Evolutionary conservation across 2,113 vertebrate genomes (phyloP).

Genomic region (Empidonax traillii): DNA sequence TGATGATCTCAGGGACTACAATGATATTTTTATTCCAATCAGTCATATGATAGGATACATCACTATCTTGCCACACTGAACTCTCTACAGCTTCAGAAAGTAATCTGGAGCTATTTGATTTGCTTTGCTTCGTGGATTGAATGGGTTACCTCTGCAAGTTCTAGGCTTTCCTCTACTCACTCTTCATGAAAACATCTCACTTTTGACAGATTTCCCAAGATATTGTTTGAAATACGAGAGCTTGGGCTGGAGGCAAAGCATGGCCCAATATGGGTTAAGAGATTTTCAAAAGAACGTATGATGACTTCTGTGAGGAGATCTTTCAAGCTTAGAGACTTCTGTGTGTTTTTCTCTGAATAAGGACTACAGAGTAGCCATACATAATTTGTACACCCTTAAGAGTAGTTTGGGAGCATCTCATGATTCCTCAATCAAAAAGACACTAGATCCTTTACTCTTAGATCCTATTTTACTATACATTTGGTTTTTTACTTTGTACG

Average conservation of each 20-base stretch:
- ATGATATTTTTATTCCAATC: not conserved
- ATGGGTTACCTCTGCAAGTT: not conserved
- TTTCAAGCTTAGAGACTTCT: not conserved
- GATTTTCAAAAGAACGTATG: not conserved
- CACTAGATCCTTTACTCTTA: not conserved
- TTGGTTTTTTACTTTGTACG: not conserved
- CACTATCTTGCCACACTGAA: not conserved
- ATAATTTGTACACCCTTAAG: not conserved
- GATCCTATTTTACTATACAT: not conserved
- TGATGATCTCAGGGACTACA: not conserved
- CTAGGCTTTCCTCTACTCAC: not conserved
- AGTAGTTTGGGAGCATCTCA: not conserved
- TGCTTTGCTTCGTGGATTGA: not conserved
- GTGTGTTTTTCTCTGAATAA: not conserved
- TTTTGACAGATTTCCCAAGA: not conserved
- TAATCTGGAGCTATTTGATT: not conserved
- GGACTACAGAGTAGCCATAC: not conserved
- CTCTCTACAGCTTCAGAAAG: not conserved
- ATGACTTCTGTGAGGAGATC: not conserved
- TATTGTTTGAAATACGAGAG: not conserved
- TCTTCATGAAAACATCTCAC: not conserved
- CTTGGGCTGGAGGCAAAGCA: not conserved
- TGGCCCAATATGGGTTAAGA: not conserved
- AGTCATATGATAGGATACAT: not conserved
- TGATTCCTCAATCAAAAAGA: not conserved